Evolutionary conservation across 2,888 invertebrate species (phyloP).

Genomic region (Cantharis rufa): DNA sequence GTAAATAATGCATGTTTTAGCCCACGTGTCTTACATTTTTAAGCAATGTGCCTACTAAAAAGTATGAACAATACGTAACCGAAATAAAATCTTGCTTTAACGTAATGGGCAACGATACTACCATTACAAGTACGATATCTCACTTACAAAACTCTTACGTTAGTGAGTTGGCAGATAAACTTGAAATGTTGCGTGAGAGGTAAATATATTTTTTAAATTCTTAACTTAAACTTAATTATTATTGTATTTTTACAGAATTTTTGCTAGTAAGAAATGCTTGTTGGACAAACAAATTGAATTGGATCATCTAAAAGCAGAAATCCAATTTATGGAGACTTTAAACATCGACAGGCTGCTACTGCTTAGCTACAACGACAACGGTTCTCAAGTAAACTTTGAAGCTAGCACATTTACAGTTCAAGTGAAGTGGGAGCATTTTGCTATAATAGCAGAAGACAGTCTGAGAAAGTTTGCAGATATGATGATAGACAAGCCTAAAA

Average conservation of each 20-base stretch:
- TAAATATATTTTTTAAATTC: neutral
- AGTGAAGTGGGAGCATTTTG: neutral
- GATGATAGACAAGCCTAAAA: slow-evolving; percentile 7
- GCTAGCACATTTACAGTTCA: slow-evolving; percentile 10
- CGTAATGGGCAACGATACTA: neutral
- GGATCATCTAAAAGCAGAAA: slow-evolving; percentile 60
- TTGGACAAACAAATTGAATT: slow-evolving; percentile 61
- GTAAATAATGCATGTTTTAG: neutral
- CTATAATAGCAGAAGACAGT: neutral
- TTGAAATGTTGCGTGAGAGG: slow-evolving; percentile 12
- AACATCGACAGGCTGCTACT: slow-evolving; percentile 26
- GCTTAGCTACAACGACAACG: slow-evolving; percentile 13
- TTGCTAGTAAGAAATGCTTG: slow-evolving; percentile 63
- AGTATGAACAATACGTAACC: slow-evolving; percentile 1
- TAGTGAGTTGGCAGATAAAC: neutral
- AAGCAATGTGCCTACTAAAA: neutral
- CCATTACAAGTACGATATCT: neutral
- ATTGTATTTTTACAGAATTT: slow-evolving; percentile 56
- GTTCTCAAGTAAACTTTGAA: slow-evolving; percentile 7
- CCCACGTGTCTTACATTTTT: neutral
- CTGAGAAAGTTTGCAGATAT: neutral
- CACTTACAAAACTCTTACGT: neutral
- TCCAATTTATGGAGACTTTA: slow-evolving; percentile 54
- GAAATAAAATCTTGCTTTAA: slow-evolving; percentile 10
- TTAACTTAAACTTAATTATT: too few species aligned